phyloP scores from a whole-genome alignment of 2,113 vertebrate species.

The Microcebus ravelobensis region DNA sequence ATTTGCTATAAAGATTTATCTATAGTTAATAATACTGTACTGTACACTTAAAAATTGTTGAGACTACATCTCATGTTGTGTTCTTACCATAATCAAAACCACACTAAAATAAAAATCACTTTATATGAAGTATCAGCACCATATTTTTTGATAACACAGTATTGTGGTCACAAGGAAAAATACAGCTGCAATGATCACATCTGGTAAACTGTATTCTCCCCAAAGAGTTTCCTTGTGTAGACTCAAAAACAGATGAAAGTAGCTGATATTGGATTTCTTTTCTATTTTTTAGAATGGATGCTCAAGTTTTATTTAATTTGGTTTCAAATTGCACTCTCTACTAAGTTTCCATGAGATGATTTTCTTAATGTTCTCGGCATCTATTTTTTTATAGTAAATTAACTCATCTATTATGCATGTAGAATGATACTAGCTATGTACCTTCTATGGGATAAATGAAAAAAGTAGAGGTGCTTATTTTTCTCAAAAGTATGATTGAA shows the following conservation, averaged over 20 bases:
- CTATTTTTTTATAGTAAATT: neutral
- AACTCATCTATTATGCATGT: neutral
- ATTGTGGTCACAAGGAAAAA: neutral
- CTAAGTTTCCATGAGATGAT: neutral
- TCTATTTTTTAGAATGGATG: neutral
- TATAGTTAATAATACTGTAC: neutral
- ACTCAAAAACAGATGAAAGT: neutral
- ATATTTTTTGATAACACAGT: neutral
- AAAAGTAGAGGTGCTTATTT: neutral
- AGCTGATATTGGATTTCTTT: neutral
- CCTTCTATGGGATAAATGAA: neutral
- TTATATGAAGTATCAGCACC: neutral
- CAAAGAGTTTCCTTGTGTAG: neutral
- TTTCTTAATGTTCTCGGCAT: neutral
- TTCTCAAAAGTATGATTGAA: neutral
- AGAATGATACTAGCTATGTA: neutral
- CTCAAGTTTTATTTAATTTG: neutral
- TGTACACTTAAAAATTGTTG: neutral
- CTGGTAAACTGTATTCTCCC: neutral
- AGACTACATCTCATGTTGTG: neutral
- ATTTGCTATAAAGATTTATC: neutral
- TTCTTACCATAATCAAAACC: neutral
- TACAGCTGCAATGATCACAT: neutral
- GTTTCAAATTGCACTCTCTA: neutral
- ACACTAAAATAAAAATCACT: neutral